phyloP scores from a whole-genome alignment of 1,140 invertebrate genomes.

The Sitodiplosis mosellana region DNA sequence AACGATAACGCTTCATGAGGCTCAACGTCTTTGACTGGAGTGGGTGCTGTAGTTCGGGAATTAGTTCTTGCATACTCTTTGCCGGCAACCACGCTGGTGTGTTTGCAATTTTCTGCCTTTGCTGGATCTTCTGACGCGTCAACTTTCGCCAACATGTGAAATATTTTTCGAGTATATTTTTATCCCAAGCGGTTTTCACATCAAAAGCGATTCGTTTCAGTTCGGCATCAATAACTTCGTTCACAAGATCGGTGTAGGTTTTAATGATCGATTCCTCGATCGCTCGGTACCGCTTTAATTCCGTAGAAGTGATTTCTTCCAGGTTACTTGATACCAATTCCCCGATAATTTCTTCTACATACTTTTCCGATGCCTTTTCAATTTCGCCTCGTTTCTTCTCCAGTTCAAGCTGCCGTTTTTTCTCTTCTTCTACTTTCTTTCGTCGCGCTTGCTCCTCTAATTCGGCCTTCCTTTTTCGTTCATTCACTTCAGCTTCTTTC shows the following conservation, averaged over 20 bases:
- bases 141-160: conserved; percentile 5
- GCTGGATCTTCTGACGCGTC: conserved; percentile 2
- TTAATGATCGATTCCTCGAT: conserved; percentile 20
- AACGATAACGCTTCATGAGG: conserved; percentile 16
- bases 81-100: conserved; percentile 6
- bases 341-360: conserved; percentile 19
- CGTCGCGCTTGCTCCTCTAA: background rate
- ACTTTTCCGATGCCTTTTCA: conserved; percentile 12
- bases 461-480: background rate
- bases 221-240: conserved; percentile 25
- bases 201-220: conserved; percentile 10
- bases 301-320: conserved; percentile 14
- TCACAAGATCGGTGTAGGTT: conserved; percentile 17
- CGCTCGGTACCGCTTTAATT: conserved; percentile 17
- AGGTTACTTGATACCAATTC: conserved; percentile 13
- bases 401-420: conserved; percentile 19
- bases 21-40: conserved; percentile 7
- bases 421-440: background rate
- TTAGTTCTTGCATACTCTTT: background rate
- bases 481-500: conserved; percentile 6
- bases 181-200: conserved; percentile 2
- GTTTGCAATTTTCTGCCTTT: conserved; percentile 6
- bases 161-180: conserved; percentile 2
- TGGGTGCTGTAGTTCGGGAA: conserved; percentile 8
- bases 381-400: conserved; percentile 25